Conservation (phyloP, 64 coral and sea anemone species). For the Orbicella faveolata region DNA sequence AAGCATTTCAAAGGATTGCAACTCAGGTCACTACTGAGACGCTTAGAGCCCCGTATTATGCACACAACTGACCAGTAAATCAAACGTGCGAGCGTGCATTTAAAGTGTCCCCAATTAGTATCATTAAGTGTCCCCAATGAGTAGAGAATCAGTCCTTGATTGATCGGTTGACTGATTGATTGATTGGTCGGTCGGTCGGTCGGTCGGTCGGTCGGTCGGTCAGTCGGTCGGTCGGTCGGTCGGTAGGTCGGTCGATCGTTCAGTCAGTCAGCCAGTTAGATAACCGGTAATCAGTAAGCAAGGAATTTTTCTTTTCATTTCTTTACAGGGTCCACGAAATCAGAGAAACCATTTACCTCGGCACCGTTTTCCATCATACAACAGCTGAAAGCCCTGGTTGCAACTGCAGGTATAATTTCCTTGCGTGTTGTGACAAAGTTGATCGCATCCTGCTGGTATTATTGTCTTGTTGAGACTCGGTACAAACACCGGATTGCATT, state of each 20-base stretch:
- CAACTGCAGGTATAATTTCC: conserved; percentile 14
- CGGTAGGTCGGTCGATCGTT: neutral
- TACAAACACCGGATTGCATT: neutral
- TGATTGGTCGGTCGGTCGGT: neutral
- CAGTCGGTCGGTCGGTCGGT: neutral
- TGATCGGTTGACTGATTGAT: too few species aligned
- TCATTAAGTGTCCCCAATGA: too few species aligned
- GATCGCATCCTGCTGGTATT: conserved; percentile 11
- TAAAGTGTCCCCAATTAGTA: too few species aligned
- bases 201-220: neutral
- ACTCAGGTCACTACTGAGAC: too few species aligned
- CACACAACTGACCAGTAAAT: too few species aligned
- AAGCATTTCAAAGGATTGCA: too few species aligned
- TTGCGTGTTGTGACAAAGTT: conserved; percentile 1
- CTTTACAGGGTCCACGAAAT: neutral
- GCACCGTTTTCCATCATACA: conserved; percentile 12
- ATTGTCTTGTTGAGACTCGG: neutral
- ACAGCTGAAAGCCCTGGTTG: neutral
- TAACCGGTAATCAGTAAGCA: too few species aligned
- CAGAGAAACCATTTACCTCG: neutral
- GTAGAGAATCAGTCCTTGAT: too few species aligned
- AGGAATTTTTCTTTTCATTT: neutral
- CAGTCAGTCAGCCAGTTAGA: neutral
- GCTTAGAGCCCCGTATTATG: too few species aligned
- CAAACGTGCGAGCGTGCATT: too few species aligned